These are phyloP conservation scores for Chymomyza caudatula DNA, from an alignment of 2,888 invertebrate genomes.

Conservation along the genomic window DNA sequence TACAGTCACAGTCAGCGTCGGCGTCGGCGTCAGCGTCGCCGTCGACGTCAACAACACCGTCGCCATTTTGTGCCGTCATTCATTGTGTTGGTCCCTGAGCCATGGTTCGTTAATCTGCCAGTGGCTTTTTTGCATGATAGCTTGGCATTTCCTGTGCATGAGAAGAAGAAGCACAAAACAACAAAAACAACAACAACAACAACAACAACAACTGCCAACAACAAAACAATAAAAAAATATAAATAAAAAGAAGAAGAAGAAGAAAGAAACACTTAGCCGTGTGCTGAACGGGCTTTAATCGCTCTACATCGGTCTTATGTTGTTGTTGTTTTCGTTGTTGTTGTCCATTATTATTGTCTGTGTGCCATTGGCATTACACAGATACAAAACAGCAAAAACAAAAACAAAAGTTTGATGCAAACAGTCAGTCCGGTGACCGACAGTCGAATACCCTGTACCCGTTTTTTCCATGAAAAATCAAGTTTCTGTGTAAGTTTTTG, in stretches of 20 bases:
- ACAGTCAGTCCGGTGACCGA: background rate
- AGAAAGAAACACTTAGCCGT: constrained; percentile 58
- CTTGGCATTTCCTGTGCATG: constrained; percentile 67
- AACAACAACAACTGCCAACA: background rate
- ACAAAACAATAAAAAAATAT: background rate
- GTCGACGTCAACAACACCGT: background rate
- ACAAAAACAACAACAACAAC: background rate
- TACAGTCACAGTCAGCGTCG: background rate
- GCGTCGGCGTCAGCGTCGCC: background rate
- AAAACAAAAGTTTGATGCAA: background rate
- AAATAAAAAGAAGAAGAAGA: background rate
- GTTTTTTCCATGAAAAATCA: too few relatives aligned
- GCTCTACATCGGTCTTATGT: background rate
- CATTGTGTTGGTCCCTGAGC: constrained; percentile 51
- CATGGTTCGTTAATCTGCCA: constrained; percentile 70
- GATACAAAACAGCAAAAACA: background rate
- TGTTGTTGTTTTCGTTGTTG: constrained; percentile 39
- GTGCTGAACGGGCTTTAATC: constrained; percentile 17
- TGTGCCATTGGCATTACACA: constrained; percentile 19
- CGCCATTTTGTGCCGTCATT: constrained; percentile 24
- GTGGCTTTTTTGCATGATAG: constrained; percentile 69
- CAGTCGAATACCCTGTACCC: background rate
- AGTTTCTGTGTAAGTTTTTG: too few relatives aligned
- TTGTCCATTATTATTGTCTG: constrained; percentile 55
- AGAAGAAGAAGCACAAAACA: background rate